Percentiles rank a stretch among this genome's conserved stretches.
Conservation (phyloP, 2,113 vertebrate species). For the Symphodus melops region DNA sequence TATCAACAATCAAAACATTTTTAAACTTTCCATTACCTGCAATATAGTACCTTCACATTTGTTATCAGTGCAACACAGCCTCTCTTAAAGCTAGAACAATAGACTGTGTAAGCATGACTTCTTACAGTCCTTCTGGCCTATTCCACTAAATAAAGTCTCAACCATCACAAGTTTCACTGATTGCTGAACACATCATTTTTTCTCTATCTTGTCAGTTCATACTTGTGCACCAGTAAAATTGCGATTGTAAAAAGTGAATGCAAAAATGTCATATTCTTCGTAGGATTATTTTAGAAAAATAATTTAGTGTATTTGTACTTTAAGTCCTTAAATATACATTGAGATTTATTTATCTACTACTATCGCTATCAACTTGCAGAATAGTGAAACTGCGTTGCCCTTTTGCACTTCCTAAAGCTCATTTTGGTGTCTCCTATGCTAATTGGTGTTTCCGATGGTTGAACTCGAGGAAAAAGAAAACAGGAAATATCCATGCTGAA, state of each 20-base stretch:
- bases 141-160: background rate
- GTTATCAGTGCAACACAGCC: background rate
- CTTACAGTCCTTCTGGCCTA: background rate
- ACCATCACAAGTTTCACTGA: background rate
- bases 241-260: background rate
- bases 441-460: slow-evolving; percentile 37
- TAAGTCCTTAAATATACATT: too few species aligned
- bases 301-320: too few species aligned
- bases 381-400: background rate
- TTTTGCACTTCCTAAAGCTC: slow-evolving; percentile 16
- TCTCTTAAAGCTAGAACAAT: background rate
- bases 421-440: slow-evolving; percentile 9
- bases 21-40: too few species aligned
- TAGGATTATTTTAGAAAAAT: too few species aligned
- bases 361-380: slow-evolving; percentile 1
- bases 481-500: slow-evolving; percentile 33
- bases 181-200: background rate
- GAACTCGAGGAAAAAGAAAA: slow-evolving; percentile 29
- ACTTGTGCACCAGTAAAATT: background rate
- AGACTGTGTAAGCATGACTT: background rate
- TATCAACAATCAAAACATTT: too few species aligned
- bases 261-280: background rate
- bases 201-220: background rate
- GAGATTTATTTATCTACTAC: background rate
- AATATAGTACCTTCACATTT: too few species aligned